Evolutionary conservation across 2,113 vertebrate genomes (phyloP).

Genomic region (Pelmatolapia mariae): DNA sequence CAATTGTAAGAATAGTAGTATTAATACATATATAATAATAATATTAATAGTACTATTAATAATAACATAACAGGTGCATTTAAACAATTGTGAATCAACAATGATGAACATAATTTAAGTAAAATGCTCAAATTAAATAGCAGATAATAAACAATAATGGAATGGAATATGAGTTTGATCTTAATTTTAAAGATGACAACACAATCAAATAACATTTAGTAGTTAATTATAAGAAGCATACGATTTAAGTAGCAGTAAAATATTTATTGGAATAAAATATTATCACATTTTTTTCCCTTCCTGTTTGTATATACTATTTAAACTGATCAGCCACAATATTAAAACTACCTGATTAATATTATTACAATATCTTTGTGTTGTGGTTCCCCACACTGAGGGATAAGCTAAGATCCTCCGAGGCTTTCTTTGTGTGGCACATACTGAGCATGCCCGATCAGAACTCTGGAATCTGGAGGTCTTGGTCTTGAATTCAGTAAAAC

Average conservation of each 20-base stretch:
- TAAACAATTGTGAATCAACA: neutral
- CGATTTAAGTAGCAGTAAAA: neutral
- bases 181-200: neutral
- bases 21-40: neutral
- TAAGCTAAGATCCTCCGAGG: neutral
- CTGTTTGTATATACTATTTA: neutral
- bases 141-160: neutral
- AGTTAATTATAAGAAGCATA: neutral
- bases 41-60: neutral
- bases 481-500: fast-evolving
- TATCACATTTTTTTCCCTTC: fast-evolving
- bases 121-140: neutral
- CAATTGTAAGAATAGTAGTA: neutral
- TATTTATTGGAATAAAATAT: neutral
- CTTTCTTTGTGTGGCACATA: neutral
- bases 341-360: neutral
- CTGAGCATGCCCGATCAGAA: neutral
- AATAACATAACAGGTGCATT: neutral
- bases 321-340: neutral
- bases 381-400: neutral
- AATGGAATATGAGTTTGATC: neutral
- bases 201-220: neutral
- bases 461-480: neutral
- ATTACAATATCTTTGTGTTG: neutral
- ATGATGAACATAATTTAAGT: neutral